Evolutionary conservation across 2,113 vertebrate genomes (phyloP), one percentile per base, ranked within the genome.

Genomic region (Thunnus thynnus): DNA sequence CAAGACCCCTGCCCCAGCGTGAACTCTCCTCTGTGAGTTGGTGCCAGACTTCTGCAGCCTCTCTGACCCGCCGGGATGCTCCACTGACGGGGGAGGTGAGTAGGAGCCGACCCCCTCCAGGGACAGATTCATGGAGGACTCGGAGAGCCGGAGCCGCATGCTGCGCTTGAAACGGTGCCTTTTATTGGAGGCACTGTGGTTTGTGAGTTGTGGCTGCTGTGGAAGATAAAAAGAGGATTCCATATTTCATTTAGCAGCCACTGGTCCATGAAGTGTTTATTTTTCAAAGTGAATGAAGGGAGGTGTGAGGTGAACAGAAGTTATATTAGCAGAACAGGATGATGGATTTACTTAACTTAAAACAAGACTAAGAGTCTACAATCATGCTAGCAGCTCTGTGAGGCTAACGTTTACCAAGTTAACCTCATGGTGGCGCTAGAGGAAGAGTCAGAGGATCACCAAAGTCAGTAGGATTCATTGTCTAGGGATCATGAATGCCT

Each of bases 151-250:
- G 11, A 98, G 95, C 67, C 97, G 94, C 88, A 97, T 92, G 89
- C 96, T 97, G 84, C 95, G 96, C 74, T 96, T 96, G 91, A 97
- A 97, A 70, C 96, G 94, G 87, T 96, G 94, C 13, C 97, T 95
- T 73, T 96, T 97, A 57, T 94, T 93, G 58, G 94, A 94, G 83
- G 94, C 95, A 8, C 88, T 94, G 83, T 95, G 95, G 73, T 94
- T 95, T 50, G 93, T 68, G n/a, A 93, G 94, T 17, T 96, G 94
- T 32, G 56, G 84, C 61, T 89, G 92, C 85, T 91, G 76, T 9
- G 25, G 44, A 60, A 11, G 4, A 32, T 8, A 63, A 71, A 44
- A 48, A 58, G 32, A 2, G 1, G 52, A 64, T 55, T 67, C 44
- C 47, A 46, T 36, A 16, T 9, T 67, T 60, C 3, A 18, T 5